Evolutionary conservation across 2,113 vertebrate species (phyloP).

Genomic region (Pundamilia nyererei): DNA sequence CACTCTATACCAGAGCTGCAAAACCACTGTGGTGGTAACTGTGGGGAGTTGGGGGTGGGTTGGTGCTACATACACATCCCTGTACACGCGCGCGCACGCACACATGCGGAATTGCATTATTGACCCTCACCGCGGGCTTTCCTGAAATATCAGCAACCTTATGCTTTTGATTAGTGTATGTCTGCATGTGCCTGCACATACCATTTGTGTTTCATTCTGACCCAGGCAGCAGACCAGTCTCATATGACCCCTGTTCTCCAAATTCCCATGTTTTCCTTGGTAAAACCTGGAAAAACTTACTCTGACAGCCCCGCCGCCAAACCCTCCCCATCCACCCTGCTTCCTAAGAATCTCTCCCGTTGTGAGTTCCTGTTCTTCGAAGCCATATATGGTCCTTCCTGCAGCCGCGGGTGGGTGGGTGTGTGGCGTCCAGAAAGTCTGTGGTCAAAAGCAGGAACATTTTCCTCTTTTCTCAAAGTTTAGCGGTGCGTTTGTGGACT

Average conservation of each 20-base stretch:
- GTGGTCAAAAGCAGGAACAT: constrained; percentile 43
- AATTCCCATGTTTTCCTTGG: constrained; percentile 46
- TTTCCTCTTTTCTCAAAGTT: constrained; percentile 39
- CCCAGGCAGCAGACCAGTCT: constrained; percentile 22
- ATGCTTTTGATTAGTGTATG: constrained; percentile 60
- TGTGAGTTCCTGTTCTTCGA: constrained; percentile 9
- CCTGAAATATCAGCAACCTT: constrained; percentile 61
- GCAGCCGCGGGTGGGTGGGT: constrained; percentile 26
- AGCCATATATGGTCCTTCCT: constrained; percentile 56
- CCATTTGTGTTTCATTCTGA: constrained; percentile 45
- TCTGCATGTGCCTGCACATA: background rate
- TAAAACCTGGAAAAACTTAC: constrained; percentile 64
- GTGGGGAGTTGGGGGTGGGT: background rate
- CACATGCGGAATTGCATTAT: constrained; percentile 41
- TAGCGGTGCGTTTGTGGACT: constrained; percentile 2
- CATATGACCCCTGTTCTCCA: constrained; percentile 27
- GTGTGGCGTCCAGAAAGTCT: constrained; percentile 33
- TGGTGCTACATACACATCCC: background rate
- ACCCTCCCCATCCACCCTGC: constrained; percentile 15
- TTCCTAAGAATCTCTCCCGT: constrained; percentile 38
- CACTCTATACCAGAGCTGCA: constrained; percentile 16
- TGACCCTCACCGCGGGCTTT: constrained; percentile 44
- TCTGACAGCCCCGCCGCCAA: background rate
- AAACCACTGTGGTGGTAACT: constrained; percentile 7
- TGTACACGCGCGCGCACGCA: background rate